Evolutionary conservation across 2,888 invertebrate species (phyloP).

Genomic region (Tipula vernalis): DNA sequence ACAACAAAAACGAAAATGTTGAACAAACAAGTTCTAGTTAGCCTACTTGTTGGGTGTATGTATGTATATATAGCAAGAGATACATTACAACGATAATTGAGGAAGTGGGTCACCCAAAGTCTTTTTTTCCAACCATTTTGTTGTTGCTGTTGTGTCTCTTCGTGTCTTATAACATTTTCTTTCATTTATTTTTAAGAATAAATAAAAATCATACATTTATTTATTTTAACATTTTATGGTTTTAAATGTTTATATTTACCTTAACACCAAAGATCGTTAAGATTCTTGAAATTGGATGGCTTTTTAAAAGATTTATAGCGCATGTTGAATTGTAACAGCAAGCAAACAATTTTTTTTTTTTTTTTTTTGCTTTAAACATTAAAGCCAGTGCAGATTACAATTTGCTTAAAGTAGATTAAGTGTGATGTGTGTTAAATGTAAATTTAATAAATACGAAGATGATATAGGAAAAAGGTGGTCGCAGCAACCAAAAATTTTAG

Average conservation of each 20-base stretch:
- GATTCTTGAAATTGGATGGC: background rate
- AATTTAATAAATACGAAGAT: too few relatives aligned
- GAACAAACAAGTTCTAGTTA: background rate
- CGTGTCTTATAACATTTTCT: background rate
- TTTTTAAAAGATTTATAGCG: background rate
- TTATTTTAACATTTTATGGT: background rate
- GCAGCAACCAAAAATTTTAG: too few relatives aligned
- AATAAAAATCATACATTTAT: background rate
- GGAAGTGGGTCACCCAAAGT: constrained; percentile 4
- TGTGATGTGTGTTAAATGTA: background rate
- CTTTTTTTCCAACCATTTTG: background rate
- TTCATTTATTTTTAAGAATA: background rate
- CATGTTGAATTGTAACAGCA: background rate
- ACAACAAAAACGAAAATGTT: background rate
- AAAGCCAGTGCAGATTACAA: background rate
- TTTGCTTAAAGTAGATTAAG: background rate
- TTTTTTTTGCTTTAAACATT: background rate
- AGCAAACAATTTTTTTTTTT: background rate
- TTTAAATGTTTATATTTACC: background rate
- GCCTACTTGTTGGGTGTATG: background rate
- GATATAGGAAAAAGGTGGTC: too few relatives aligned
- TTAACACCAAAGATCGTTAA: background rate
- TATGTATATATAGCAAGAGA: background rate
- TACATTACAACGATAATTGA: background rate
- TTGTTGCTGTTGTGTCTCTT: background rate